phyloP scores from a whole-genome alignment of 2,113 vertebrate species.

The Phoenicopterus ruber region DNA sequence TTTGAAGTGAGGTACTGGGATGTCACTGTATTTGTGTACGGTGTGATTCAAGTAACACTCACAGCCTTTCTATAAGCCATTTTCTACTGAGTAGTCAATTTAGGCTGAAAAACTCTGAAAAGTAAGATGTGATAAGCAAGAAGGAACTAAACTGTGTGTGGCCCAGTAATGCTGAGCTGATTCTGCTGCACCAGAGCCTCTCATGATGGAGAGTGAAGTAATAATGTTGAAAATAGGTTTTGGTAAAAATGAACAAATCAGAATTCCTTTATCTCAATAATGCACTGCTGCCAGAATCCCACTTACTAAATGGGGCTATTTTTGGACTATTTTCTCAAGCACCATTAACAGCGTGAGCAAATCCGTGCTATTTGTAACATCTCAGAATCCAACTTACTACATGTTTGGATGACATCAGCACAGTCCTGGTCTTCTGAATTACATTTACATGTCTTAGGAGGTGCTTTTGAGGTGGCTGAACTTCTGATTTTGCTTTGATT shows the following conservation, averaged over 20 bases:
- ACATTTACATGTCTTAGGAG: neutral
- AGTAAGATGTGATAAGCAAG: neutral
- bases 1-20: neutral
- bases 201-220: rapidly evolving
- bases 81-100: neutral
- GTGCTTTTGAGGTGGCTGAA: neutral
- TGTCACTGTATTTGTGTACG: neutral
- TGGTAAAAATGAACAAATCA: neutral
- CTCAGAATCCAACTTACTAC: neutral
- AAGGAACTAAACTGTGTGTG: neutral
- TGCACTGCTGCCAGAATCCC: neutral
- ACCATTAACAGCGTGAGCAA: neutral
- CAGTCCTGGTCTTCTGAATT: neutral
- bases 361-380: neutral
- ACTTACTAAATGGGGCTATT: neutral
- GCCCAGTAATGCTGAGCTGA: neutral
- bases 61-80: neutral
- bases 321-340: neutral
- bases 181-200: neutral
- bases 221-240: neutral
- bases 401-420: neutral
- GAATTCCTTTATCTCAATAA: neutral
- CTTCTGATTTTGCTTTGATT: neutral
- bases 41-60: neutral
- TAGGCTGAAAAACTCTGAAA: neutral